Conservation (phyloP, 1,140 invertebrate genomes). For the Drosophila athabasca region DNA sequence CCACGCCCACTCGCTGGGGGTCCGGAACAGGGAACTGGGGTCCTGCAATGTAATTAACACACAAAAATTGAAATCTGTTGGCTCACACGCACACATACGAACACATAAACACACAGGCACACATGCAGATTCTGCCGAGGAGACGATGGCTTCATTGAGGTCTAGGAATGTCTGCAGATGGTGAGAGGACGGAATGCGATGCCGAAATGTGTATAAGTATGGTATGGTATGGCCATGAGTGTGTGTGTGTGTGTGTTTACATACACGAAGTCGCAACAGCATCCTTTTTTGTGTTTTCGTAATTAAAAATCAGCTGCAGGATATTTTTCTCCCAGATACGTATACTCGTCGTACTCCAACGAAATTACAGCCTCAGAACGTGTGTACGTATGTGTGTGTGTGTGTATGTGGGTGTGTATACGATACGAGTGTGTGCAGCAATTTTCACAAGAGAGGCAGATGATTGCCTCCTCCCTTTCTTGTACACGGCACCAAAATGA, state of each 20-base stretch:
- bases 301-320: conserved; percentile 80
- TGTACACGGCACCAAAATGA: conserved; percentile 17
- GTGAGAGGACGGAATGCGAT: not conserved
- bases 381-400: conserved; percentile 24
- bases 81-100: conserved; percentile 49
- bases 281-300: conserved; percentile 73
- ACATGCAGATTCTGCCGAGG: conserved; percentile 14
- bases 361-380: conserved; percentile 56
- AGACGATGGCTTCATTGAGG: conserved; percentile 70
- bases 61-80: conserved; percentile 79
- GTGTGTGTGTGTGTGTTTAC: conserved; percentile 46
- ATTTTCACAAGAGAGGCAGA: conserved; percentile 37
- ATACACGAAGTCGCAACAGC: conserved; percentile 69
- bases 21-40: conserved; percentile 68
- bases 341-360: conserved; percentile 36
- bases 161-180: conserved; percentile 60
- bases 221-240: not conserved
- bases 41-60: conserved; percentile 77
- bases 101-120: conserved; percentile 27
- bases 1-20: conserved; percentile 41
- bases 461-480: conserved; percentile 12
- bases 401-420: conserved; percentile 2
- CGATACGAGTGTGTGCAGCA: conserved; percentile 38
- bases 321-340: conserved; percentile 58
- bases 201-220: too few species aligned